A percentile compares a stretch with the other conserved stretches of the same genome.
These are phyloP conservation scores for Tiphia femorata DNA, from an alignment of 2,888 invertebrate species.

Conservation along the genomic window DNA sequence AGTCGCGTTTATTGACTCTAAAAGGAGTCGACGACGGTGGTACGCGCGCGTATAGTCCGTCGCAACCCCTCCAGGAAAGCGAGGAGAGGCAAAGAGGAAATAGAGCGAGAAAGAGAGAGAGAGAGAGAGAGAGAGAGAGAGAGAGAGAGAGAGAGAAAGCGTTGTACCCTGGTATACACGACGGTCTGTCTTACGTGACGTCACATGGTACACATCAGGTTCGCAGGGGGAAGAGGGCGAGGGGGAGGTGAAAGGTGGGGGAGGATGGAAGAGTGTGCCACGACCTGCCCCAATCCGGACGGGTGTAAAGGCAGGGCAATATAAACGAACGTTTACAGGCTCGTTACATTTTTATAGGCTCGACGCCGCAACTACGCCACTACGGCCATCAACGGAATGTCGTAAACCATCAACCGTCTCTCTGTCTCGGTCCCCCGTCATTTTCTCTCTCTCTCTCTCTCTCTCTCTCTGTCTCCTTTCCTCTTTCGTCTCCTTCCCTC, in stretches of 20 bases:
- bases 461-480: conserved; percentile 16
- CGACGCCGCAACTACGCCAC: conserved; percentile 64
- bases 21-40: conserved; percentile 21
- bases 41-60: not conserved
- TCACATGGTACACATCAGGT: conserved; percentile 52
- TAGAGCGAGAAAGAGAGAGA: too few species aligned
- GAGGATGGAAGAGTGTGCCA: conserved; percentile 28
- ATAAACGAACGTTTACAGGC: conserved; percentile 70
- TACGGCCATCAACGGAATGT: conserved; percentile 66
- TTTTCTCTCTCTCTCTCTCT: conserved; percentile 24
- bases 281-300: conserved; percentile 66
- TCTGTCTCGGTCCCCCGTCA: conserved; percentile 31
- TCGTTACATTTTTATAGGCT: conserved; percentile 70
- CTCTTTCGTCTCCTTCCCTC: conserved; percentile 6
- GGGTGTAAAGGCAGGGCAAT: conserved; percentile 66
- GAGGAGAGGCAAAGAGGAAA: conserved; percentile 10
- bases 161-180: conserved; percentile 13
- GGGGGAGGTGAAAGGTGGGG: too few species aligned
- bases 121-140: too few species aligned
- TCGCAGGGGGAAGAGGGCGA: conserved; percentile 36
- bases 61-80: not conserved
- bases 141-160: not conserved
- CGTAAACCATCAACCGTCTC: conserved; percentile 66
- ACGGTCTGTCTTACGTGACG: conserved; percentile 47
- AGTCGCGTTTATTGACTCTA: conserved; percentile 40